Conservation (phyloP, 1,140 invertebrate genomes). For the Bombus waltoni region DNA sequence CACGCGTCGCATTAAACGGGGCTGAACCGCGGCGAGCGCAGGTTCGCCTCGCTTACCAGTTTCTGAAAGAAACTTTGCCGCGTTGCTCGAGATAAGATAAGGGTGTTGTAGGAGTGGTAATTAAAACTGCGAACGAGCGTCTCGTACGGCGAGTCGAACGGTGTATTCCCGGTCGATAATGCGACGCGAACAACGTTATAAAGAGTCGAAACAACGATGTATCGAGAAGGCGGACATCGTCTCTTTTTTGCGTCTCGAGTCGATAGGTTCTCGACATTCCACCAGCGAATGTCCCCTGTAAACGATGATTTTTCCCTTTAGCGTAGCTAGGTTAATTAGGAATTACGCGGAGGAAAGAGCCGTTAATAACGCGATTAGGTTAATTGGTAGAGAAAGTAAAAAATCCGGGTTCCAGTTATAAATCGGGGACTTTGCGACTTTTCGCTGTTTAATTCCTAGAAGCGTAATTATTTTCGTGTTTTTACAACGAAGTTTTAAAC, state of each 20-base stretch:
- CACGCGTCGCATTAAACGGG: background rate
- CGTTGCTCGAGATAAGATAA: slow-evolving; percentile 45
- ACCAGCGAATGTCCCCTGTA: too few species aligned
- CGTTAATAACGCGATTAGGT: background rate
- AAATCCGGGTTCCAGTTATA: background rate
- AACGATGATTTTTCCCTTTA: background rate
- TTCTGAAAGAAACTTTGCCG: slow-evolving; percentile 24
- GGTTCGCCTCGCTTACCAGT: slow-evolving; percentile 7
- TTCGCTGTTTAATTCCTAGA: background rate
- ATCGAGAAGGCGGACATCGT: background rate
- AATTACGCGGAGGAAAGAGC: background rate
- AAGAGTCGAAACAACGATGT: background rate
- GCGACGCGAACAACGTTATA: background rate
- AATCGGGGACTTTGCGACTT: background rate
- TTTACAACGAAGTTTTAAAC: background rate
- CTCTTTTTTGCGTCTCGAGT: too few species aligned
- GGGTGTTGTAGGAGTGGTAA: slow-evolving; percentile 39
- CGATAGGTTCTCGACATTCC: background rate
- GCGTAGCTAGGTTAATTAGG: background rate
- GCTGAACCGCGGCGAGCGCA: background rate
- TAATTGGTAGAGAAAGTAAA: background rate
- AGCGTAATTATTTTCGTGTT: background rate
- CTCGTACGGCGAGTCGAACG: background rate
- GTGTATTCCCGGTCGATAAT: background rate
- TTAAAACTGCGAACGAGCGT: slow-evolving; percentile 15